Evolutionary conservation across 2,888 invertebrate species (phyloP), one percentile per base, ranked within the genome.

Genomic region (Leptinotarsa juncta): DNA sequence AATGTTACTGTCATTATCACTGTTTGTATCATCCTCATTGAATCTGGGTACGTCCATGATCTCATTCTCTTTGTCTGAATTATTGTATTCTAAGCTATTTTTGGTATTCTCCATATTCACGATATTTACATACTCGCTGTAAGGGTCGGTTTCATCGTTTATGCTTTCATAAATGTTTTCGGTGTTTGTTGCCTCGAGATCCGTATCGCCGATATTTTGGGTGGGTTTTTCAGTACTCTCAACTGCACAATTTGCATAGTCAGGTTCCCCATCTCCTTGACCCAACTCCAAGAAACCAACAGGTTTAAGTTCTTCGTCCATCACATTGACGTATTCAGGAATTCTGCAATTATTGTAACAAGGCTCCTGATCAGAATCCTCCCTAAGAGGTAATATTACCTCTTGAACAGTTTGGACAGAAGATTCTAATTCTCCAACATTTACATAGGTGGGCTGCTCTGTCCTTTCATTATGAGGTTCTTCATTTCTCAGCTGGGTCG

Each of bases 51-150:
- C 79, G 67, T 81, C 81, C 65, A 85, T 83, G 75, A 89, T 89
- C n/a, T 85, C 84, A 57, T 88, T 88, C 74, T 89, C 89, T 4
- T 90, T 89, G 73, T 90, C 90, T 32, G 70, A 68, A 26, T 74
- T 72, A 15, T 71, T 67, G n/a, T 74, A 79, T 16, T 81, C 81
- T 1, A 75, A 74, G n/a, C 74, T 77, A 73, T 84, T 82, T 75
- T 80, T 83, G 12, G 75, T 75, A 70, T 84, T 83, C 72, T 84
- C 83, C 75, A 82, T 70, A 77, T 83, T 83, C 14, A 80, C 82
- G 48, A 84, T 81, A 72, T 84, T 83, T 2, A 83, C 83, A 72
- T 84, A 84, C 67, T 85, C 84, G n/a, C 79, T 83, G 68, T 84
- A 82, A 57, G 82, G 81, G 57, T 81, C 60, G 23, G 65, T n/a